Evolutionary conservation across 1,140 invertebrate species (phyloP), one percentile per base, ranked within the genome.

Genomic region (Solen grandis): DNA sequence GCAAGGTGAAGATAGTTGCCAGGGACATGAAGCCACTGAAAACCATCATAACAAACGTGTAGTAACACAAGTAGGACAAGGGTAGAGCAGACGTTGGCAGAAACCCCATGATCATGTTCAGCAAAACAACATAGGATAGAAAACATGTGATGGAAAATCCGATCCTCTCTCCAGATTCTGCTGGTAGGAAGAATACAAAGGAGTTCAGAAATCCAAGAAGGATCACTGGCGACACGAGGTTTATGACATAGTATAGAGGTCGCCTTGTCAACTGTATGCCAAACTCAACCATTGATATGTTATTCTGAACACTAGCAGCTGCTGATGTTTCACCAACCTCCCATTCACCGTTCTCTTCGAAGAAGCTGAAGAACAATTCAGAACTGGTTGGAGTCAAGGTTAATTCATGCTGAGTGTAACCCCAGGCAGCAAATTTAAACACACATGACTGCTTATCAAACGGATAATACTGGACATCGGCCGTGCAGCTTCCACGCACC

Each of bases 261-360:
- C 66, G 65, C 13, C 76, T 19, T 0, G 19, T 16, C 3, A 79
- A 19, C 2, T 69, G 29, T 3, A 79, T 62, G 38, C 36, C 62
- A 38, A 79, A 69, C 10, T 41, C 29, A 10, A 62, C n/a, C 4
- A 38, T 66, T n/a, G 74, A 76, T 22, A 55, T 55, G 25, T 76
- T 35, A 4, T 63, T 41, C 19, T 36, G 22, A 1, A 36, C 46
- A 50, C 5, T 54, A 0, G 29, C 36, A 14, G 52, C 60, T n/a
- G 60, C 16, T n/a, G 59, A 65, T 2, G 74, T 76, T 14, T n/a
- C n/a, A 52, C 33, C 41, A 46, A 76, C 38, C 57, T 76, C 41
- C 74, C 74, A 76, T 52, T 76, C 74, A 22, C 74, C 74, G 38
- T 76, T 76, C 31, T 76, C 74, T 5, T 76, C 74, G 57, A 76